phyloP scores from a whole-genome alignment of 2,113 vertebrate species.

The Hiodon alosoides region DNA sequence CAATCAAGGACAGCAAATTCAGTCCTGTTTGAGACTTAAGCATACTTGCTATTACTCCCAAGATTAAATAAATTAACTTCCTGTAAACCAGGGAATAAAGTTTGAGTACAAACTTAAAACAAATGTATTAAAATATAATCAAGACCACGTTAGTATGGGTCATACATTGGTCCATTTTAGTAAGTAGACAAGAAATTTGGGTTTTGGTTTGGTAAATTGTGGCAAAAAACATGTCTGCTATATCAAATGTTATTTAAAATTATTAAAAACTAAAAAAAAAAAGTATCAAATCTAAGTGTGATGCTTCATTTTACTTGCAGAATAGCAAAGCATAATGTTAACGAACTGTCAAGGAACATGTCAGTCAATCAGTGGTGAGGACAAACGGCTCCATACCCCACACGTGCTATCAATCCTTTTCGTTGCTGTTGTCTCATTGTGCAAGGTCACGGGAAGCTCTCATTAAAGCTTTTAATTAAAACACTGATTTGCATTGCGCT shows the following conservation, averaged over 20 bases:
- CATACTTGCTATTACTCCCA: neutral
- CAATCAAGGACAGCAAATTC: neutral
- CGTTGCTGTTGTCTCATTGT: constrained; percentile 29
- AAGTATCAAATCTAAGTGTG: constrained; percentile 18
- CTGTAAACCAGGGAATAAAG: neutral
- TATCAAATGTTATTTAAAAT: constrained; percentile 8
- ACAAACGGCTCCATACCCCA: neutral
- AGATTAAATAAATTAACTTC: neutral
- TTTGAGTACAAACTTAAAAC: neutral
- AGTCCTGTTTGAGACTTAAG: neutral
- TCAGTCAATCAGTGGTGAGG: too few relatives aligned
- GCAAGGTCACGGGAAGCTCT: constrained; percentile 33
- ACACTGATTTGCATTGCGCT: constrained; percentile 54
- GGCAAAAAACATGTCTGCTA: constrained; percentile 23
- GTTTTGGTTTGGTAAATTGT: constrained; percentile 33
- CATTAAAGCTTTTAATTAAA: constrained; percentile 57
- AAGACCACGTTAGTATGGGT: neutral
- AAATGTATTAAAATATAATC: neutral
- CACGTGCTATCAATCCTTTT: neutral
- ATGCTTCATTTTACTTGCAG: constrained; percentile 21
- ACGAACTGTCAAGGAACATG: neutral
- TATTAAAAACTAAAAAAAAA: constrained; percentile 11
- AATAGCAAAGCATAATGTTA: neutral
- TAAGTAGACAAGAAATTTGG: constrained; percentile 6
- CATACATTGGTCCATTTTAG: neutral